Evolutionary conservation across 2,888 invertebrate genomes (phyloP), one percentile per base, ranked within the genome.

Genomic region (Idaea biselata): DNA sequence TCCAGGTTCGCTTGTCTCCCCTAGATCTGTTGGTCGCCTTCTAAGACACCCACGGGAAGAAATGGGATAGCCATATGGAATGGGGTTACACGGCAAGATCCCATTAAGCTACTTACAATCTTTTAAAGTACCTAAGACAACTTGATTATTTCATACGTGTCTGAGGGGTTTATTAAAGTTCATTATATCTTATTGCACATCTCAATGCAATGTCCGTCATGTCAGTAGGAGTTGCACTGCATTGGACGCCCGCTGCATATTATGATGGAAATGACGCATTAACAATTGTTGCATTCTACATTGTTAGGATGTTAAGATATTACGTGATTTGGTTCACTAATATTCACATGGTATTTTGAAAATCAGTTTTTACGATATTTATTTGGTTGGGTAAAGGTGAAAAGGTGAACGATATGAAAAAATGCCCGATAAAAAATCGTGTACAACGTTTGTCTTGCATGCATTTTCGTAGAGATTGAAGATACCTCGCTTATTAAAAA

Each of bases 231-330:
- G 56, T 8, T 18, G 18, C 56, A 18, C 17, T 56, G 16, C 59
- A 58, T 56, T 58, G 61, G 62, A 66, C 63, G 63, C 58, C 58
- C 54, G 16, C 33, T 63, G 66, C 63, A 70, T 65, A 68, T 67
- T 61, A 66, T 66, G 44, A 63, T 65, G 65, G 64, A 62, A 63
- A 60, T 67, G 67, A 67, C 68, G 66, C 65, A 67, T 60, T 60
- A 55, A 67, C 69, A 65, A 67, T 65, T 67, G 66, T 58, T 68
- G 63, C 60, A 66, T 67, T 65, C 61, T 68, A 65, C 63, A 66
- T 56, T 64, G 60, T 17, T 16, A 62, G 65, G 60, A 66, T 63
- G 66, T 64, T 63, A 25, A 25, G 25, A 66, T 68, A 63, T 60
- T 68, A 68, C 65, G 68, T 65, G 64, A 65, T 66, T 63, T 66